These are phyloP conservation scores for Penaeus japonicus DNA, from an alignment of 1,140 invertebrate species.

Conservation along the genomic window DNA sequence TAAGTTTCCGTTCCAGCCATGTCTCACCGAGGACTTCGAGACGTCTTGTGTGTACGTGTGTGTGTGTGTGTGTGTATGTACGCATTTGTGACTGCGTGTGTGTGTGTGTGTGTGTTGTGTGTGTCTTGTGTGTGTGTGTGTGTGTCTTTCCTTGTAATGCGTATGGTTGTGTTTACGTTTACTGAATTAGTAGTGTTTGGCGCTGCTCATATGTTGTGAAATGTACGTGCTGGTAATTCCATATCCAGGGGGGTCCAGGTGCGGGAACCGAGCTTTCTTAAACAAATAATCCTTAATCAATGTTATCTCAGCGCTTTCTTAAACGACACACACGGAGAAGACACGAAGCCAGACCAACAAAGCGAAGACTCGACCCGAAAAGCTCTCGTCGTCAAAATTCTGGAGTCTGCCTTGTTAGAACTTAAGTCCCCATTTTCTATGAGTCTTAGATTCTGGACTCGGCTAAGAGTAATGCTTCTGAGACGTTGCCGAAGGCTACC, in stretches of 20 bases:
- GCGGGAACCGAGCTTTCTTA: too few species aligned
- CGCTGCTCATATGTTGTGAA: too few species aligned
- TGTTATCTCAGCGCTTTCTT: too few species aligned
- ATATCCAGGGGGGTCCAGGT: too few species aligned
- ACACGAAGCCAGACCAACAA: neutral
- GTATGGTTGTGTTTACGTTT: neutral
- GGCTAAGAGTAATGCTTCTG: conserved; percentile 25
- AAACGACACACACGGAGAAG: too few species aligned
- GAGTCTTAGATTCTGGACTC: conserved; percentile 2
- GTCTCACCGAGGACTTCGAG: neutral
- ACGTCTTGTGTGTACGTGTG: neutral
- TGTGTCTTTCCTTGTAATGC: neutral
- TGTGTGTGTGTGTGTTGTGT: neutral
- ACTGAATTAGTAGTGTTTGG: neutral
- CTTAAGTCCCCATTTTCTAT: conserved; percentile 37
- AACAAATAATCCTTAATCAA: too few species aligned
- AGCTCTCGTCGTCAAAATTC: neutral
- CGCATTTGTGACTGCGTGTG: neutral
- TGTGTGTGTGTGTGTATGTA: neutral
- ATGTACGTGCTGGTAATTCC: too few species aligned
- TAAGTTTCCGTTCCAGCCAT: neutral
- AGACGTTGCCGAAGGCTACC: conserved; percentile 13
- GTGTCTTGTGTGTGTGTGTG: neutral
- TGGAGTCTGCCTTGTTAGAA: conserved; percentile 13
- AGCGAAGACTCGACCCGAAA: neutral